These are phyloP conservation scores for Brachypalpus laphriformis DNA, from an alignment of 2,888 invertebrate species.

Conservation along the genomic window DNA sequence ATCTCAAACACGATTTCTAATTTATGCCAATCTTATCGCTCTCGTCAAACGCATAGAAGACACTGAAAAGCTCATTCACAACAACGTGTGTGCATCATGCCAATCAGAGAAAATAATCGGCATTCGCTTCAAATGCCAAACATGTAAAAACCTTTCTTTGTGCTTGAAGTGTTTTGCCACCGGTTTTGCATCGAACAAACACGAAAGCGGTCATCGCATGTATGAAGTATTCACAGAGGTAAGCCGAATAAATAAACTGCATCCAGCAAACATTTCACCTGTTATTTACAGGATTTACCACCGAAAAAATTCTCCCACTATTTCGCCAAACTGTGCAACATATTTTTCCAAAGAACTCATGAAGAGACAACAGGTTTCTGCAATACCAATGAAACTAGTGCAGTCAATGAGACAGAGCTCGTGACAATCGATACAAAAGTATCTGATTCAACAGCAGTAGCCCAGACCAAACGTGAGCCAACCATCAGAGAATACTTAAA, in stretches of 20 bases:
- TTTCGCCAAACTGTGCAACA: conserved; percentile 79
- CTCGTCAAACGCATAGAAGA: conserved; percentile 81
- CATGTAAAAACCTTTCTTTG: conserved; percentile 80
- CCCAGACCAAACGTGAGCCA: conserved; percentile 40
- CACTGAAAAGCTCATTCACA: conserved; percentile 80
- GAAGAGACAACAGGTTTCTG: conserved; percentile 79
- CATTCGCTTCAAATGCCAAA: conserved; percentile 81
- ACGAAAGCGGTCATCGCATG: conserved; percentile 80
- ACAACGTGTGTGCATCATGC: conserved; percentile 80
- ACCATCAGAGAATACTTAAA: conserved; percentile 40
- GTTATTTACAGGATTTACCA: conserved; percentile 77
- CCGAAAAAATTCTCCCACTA: conserved; percentile 78
- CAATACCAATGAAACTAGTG: conserved; percentile 76
- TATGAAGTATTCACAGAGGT: conserved; percentile 81
- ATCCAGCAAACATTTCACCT: background rate
- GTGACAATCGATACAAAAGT: conserved; percentile 71
- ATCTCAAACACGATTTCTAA: conserved; percentile 79
- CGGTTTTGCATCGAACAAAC: conserved; percentile 78
- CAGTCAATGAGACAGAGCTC: conserved; percentile 76
- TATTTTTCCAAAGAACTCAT: conserved; percentile 76
- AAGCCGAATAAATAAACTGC: conserved; percentile 11
- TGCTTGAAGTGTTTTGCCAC: conserved; percentile 81
- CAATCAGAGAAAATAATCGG: conserved; percentile 80
- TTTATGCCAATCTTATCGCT: conserved; percentile 81
- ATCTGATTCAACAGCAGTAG: conserved; percentile 41